Percentiles rank a stretch among this genome's conserved stretches.
These are phyloP conservation scores for Polyploca ridens DNA, from an alignment of 2,888 invertebrate genomes.

Conservation along the genomic window DNA sequence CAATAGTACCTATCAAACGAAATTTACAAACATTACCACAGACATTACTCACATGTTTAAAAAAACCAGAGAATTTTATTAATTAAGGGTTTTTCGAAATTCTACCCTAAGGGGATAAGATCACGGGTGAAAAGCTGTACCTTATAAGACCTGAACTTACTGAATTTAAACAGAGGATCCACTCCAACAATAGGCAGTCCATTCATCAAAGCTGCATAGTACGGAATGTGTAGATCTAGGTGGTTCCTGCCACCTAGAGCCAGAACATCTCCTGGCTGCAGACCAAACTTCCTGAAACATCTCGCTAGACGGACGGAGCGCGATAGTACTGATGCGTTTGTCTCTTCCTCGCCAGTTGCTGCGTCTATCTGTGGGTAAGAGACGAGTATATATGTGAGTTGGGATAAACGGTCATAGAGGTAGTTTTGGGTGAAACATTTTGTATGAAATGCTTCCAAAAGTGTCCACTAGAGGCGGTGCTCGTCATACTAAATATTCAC, in stretches of 20 bases:
- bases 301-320: conserved; percentile 58
- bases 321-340: conserved; percentile 53
- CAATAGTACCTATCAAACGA: no score
- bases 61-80: no score
- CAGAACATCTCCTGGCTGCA: conserved; percentile 62
- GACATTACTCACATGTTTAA: no score
- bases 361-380: conserved; percentile 62
- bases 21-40: no score
- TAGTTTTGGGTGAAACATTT: no score
- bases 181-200: conserved; percentile 64
- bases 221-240: conserved; percentile 64
- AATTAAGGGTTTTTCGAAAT: no score
- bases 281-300: conserved; percentile 51
- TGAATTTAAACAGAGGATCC: conserved; percentile 61
- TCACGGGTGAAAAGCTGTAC: no score
- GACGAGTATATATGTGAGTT: background rate
- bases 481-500: no score
- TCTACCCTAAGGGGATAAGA: no score
- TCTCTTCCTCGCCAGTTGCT: conserved; percentile 62
- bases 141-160: conserved; percentile 39
- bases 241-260: conserved; percentile 67
- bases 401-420: background rate
- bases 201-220: conserved; percentile 62
- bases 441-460: no score
- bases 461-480: no score